Evolutionary conservation across 2,797 vertebrate species (phyloP), one percentile per base, ranked within the genome.

Genomic region (Hyperoplus immaculatus): DNA sequence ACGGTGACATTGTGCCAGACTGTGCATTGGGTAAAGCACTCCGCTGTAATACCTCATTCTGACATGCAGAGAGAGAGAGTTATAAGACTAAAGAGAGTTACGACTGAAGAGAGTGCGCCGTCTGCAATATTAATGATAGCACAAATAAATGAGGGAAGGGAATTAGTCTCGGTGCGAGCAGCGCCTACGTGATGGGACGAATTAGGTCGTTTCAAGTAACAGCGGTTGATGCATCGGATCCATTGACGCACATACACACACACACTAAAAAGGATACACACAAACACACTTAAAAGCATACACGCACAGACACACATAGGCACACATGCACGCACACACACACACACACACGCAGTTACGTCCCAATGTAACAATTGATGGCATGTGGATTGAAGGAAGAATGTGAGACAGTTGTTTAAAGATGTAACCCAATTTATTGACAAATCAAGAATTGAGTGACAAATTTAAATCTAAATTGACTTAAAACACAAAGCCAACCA

Each of bases 41-140:
- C 57, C 6, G 76, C 71, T 85, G 69, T 80, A 69, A 84, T 81
- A 89, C 77, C 78, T 83, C 81, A 61, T 51, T 84, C 76, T 65
- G 78, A 86, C 43, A 47, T 75, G 61, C 66, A 77, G 64, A 64
- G 29, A 29, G 29, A 29, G 29, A 29, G 29, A 29, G 29, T 29
- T 3, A 29, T 29, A 29, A 29, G 29, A 29, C 29, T 29, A 29
- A 29, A 88, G 73, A 69, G 65, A 69, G 84, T 89, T 84, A 81
- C 87, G 71, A 78, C 83, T 82, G 11, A 80, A 77, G 36, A 85
- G 85, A 86, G 81, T 89, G 88, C 88, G 77, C 56, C 15, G 76
- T 91, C 82, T 92, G 87, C 87, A 91, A 88, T 85, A 91, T 92
- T 93, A 94, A 93, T 91, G 91, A 94, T 93, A 93, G 92, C 82